A percentile compares a stretch with the other conserved stretches of the same genome.
Conservation (phyloP, 1,140 invertebrate genomes). For the Drosophila paulistorum region DNA sequence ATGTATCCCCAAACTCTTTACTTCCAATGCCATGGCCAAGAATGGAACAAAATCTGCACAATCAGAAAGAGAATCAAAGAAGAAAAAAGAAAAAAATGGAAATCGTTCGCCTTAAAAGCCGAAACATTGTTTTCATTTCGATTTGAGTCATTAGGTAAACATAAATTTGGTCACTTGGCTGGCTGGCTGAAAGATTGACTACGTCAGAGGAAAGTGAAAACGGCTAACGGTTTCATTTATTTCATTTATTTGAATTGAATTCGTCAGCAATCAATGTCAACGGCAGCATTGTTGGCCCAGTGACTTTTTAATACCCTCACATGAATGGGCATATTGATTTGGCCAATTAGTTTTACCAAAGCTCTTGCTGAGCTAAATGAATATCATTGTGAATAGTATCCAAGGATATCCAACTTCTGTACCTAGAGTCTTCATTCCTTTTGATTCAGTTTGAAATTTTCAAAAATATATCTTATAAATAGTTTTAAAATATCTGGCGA, state of each 20-base stretch:
- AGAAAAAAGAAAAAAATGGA: not conserved
- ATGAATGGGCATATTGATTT: slow-evolving; percentile 1
- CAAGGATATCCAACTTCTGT: too few relatives aligned
- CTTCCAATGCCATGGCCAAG: not conserved
- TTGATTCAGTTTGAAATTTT: too few relatives aligned
- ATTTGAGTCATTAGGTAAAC: slow-evolving; percentile 61
- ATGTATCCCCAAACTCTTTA: not conserved
- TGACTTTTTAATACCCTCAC: not conserved
- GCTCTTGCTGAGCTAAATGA: too few relatives aligned
- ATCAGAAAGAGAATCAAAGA: not conserved
- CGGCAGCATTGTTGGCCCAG: slow-evolving; percentile 4
- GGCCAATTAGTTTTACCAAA: too few relatives aligned
- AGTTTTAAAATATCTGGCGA: too few relatives aligned
- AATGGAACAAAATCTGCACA: slow-evolving; percentile 15
- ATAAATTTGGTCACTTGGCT: slow-evolving; percentile 19
- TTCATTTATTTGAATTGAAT: slow-evolving; percentile 46
- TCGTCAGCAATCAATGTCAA: slow-evolving; percentile 64
- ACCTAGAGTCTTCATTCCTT: too few relatives aligned
- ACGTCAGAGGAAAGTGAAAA: slow-evolving; percentile 73
- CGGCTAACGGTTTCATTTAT: slow-evolving; percentile 13
- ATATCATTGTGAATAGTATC: too few relatives aligned
- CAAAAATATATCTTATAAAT: too few relatives aligned
- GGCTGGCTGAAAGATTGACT: slow-evolving; percentile 6
- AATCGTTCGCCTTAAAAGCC: not conserved
- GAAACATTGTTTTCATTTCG: slow-evolving; percentile 23